Evolutionary conservation across 2,797 vertebrate genomes (phyloP), one percentile per base, ranked within the genome.

Genomic region (Sebastolobus alascanus): DNA sequence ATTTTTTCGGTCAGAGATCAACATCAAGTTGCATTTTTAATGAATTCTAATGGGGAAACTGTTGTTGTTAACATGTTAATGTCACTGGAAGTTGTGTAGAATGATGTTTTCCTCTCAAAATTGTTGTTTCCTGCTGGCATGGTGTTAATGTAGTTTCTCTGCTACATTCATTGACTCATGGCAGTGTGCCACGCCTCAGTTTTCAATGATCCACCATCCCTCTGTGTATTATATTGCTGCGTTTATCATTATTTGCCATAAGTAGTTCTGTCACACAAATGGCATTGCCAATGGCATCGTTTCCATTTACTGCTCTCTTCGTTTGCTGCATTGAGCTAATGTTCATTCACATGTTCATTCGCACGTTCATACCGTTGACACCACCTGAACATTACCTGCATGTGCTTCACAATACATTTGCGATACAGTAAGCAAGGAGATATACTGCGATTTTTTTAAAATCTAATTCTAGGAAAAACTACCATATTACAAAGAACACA

Each of bases 211-310:
- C 56, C 43, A 14, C 31, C 27, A 55, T 54, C 63, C 40, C 25
- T 54, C 61, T 43, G 56, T 31, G 56, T 68, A 18, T 71, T 61
- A 74, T 67, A 61, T 37, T 55, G 35, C 68, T 52, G 12, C 63
- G 70, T 87, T 75, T 61, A 77, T 84, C 64, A 61, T 71, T 73
- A 68, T 79, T 78, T 74, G 60, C 68, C 65, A 52, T 37, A 68
- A 81, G 52, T 75, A 63, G 68, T 84, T 80, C 38, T 66, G 60
- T 74, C 73, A 71, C 69, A 77, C 77, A 84, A 84, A 77, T 58
- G 59, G n/a, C 13, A 72, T 50, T 61, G 29, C 61, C 84, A 52
- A 2, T 82, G 75, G 29, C 43, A 77, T 69, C 29, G 56, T 77
- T 90, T 77, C 80, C 56, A 52, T n/a, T 75, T 65, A 59, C 75